Conservation (phyloP, 2,113 vertebrate species). For the Labrus mixtus region DNA sequence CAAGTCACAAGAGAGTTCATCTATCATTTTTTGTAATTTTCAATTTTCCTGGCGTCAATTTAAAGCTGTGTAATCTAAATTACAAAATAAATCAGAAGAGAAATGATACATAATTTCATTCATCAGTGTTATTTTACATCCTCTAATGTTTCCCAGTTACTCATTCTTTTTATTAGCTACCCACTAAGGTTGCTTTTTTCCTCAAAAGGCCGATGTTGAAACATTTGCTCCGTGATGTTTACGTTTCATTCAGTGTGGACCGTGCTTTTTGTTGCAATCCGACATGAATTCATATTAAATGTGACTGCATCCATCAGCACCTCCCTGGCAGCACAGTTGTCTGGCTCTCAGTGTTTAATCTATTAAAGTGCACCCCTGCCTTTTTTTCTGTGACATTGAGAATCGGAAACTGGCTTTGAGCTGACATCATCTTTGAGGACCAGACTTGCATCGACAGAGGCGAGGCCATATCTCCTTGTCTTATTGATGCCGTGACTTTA, state of each 20-base stretch:
- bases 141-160: neutral
- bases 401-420: slow-evolving; percentile 77
- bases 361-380: slow-evolving; percentile 82
- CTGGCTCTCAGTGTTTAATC: slow-evolving; percentile 81
- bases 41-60: too few species aligned
- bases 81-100: too few species aligned
- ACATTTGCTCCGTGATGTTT: slow-evolving; percentile 22
- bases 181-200: too few species aligned
- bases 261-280: slow-evolving; percentile 55
- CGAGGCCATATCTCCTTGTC: slow-evolving; percentile 68
- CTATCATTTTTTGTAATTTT: neutral
- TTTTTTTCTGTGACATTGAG: slow-evolving; percentile 82
- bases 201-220: neutral
- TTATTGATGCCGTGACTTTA: slow-evolving; percentile 70
- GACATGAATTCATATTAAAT: slow-evolving; percentile 74
- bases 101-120: neutral
- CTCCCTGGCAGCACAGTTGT: slow-evolving; percentile 73
- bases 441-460: slow-evolving; percentile 72
- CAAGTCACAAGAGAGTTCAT: neutral
- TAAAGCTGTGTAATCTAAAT: neutral
- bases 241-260: slow-evolving; percentile 20
- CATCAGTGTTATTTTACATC: neutral
- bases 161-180: neutral
- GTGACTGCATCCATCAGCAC: slow-evolving; percentile 81
- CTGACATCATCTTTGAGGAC: slow-evolving; percentile 80